These are phyloP conservation scores for Netelia virgata DNA, from an alignment of 2,888 invertebrate species.

Conservation along the genomic window DNA sequence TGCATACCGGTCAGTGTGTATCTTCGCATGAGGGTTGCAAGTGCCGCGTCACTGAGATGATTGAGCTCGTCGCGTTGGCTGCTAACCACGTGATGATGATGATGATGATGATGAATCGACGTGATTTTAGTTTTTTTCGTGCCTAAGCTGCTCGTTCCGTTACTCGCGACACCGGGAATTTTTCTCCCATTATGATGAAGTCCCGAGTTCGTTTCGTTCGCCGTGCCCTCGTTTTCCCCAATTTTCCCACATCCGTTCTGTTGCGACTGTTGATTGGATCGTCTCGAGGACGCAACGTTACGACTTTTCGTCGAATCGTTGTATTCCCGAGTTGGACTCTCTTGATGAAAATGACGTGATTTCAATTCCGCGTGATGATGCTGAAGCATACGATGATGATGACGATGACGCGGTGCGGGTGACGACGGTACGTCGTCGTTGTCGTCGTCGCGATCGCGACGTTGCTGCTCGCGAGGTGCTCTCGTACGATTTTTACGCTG, in stretches of 20 bases:
- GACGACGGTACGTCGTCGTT: constrained; percentile 66
- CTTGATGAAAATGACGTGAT: constrained; percentile 37
- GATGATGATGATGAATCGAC: too few species aligned
- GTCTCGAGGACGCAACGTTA: neutral
- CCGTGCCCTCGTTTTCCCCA: neutral
- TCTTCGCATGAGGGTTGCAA: constrained; percentile 87
- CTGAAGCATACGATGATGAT: constrained; percentile 60
- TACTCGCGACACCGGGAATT: neutral
- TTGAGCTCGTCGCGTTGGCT: constrained; percentile 79
- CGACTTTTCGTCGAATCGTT: neutral
- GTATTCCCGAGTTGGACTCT: constrained; percentile 28
- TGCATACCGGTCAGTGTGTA: constrained; percentile 88
- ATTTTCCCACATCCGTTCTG: constrained; percentile 20
- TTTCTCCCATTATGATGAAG: neutral
- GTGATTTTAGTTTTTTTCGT: neutral
- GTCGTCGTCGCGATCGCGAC: constrained; percentile 70
- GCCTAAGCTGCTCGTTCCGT: constrained; percentile 11
- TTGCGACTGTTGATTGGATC: neutral
- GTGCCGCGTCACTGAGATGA: constrained; percentile 85
- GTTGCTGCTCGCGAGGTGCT: constrained; percentile 74
- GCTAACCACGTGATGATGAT: constrained; percentile 74
- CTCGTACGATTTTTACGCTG: constrained; percentile 86
- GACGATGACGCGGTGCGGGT: constrained; percentile 39
- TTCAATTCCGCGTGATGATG: constrained; percentile 58
- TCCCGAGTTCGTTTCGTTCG: neutral